These are phyloP conservation scores for Amitus sp. DNA, from an alignment of 2,888 invertebrate species.

Conservation along the genomic window DNA sequence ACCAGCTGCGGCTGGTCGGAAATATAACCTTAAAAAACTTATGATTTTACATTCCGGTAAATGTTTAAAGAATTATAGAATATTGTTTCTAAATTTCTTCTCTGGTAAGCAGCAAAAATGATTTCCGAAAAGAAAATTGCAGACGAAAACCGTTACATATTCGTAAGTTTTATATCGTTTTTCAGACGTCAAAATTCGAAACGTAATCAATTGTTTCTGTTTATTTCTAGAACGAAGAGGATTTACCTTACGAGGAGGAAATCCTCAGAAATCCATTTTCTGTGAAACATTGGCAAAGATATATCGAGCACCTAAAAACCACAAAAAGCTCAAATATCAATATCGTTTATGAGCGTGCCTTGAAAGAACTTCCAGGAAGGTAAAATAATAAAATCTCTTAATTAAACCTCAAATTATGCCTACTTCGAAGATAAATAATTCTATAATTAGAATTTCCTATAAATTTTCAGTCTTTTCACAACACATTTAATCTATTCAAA, in stretches of 20 bases:
- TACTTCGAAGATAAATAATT: no score
- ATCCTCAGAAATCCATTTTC: constrained; percentile 97
- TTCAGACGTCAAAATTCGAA: neutral
- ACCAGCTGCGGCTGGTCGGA: no score
- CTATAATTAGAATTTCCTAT: no score
- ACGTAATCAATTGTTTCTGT: neutral
- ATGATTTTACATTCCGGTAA: no score
- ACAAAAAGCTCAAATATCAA: constrained; percentile 85
- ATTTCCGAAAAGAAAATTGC: no score
- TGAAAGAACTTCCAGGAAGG: constrained; percentile 96
- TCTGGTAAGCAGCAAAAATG: no score
- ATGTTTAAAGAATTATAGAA: no score
- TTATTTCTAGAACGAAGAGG: constrained; percentile 83
- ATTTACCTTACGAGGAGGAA: constrained; percentile 98
- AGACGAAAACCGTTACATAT: neutral
- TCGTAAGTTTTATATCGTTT: neutral
- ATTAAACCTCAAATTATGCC: neutral
- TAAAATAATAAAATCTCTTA: constrained; percentile 57
- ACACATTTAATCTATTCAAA: no score
- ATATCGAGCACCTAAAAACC: constrained; percentile 94
- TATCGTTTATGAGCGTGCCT: constrained; percentile 93
- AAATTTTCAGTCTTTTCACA: no score
- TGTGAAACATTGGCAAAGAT: constrained; percentile 97
- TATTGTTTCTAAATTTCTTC: no score
- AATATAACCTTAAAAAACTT: no score